phyloP scores from a whole-genome alignment of 2,797 vertebrate species.

The Tokudaia muenninki region DNA sequence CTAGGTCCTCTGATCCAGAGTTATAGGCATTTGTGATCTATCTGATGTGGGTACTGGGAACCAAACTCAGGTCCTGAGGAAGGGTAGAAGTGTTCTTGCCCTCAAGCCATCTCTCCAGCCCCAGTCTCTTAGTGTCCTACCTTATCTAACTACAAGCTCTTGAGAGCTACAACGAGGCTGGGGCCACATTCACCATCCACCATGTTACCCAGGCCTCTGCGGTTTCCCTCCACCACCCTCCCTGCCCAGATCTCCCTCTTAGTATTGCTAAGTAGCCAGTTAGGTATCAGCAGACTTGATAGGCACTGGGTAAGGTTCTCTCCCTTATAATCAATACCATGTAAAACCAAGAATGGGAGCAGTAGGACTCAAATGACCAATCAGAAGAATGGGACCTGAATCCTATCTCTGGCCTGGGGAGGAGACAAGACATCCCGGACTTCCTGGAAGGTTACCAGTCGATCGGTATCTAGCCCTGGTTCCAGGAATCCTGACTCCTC shows the following conservation, averaged over 20 bases:
- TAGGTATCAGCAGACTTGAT: background rate
- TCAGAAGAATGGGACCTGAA: background rate
- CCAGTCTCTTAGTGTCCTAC: background rate
- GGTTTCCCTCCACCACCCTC: background rate
- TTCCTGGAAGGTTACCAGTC: background rate
- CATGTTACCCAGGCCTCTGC: fast-evolving
- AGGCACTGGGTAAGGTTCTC: background rate
- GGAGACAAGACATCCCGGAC: background rate
- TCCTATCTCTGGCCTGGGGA: background rate
- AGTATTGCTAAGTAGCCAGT: background rate
- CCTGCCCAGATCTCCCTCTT: background rate
- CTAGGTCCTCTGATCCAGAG: background rate
- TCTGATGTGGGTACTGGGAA: background rate
- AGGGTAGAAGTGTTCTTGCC: background rate
- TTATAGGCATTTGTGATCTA: background rate
- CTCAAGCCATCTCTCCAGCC: background rate
- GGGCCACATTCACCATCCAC: too few species aligned
- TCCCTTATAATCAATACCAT: background rate
- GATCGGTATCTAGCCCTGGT: background rate
- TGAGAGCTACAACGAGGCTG: background rate
- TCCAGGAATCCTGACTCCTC: background rate
- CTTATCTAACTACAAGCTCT: background rate
- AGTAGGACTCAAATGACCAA: background rate
- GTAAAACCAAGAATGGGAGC: background rate
- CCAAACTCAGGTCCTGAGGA: background rate